Evolutionary conservation across 2,113 vertebrate species (phyloP).

Genomic region (Thermophis baileyi): DNA sequence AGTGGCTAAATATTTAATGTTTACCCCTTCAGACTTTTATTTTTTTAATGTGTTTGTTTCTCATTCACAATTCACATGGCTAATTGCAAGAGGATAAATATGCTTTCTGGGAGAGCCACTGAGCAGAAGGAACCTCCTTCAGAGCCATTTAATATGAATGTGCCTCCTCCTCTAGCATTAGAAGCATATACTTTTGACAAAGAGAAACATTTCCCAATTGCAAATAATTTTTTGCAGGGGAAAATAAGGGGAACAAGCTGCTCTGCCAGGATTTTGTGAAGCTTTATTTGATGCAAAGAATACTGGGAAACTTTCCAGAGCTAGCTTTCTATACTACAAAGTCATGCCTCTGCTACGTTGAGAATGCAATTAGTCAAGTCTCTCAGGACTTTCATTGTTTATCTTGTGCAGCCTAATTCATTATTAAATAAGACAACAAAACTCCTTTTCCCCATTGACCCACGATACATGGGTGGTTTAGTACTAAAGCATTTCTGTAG

Average conservation of each 20-base stretch:
- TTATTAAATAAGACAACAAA: slow-evolving; percentile 31
- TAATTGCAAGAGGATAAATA: slow-evolving; percentile 6
- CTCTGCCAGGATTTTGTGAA: slow-evolving; percentile 12
- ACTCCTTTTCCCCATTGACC: slow-evolving; percentile 13
- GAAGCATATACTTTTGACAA: not conserved
- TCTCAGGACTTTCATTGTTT: slow-evolving; percentile 26
- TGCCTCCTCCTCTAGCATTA: not conserved
- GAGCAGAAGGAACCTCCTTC: not conserved
- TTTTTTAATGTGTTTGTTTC: not conserved
- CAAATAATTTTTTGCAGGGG: not conserved
- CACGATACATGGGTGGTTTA: not conserved
- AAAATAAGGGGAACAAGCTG: not conserved
- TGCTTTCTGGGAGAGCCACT: not conserved
- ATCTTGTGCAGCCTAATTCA: slow-evolving; percentile 35
- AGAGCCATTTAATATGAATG: not conserved
- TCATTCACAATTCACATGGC: not conserved
- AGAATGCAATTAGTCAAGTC: slow-evolving; percentile 36
- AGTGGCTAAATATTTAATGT: not conserved
- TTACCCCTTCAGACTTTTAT: not conserved
- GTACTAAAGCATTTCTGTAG: not conserved
- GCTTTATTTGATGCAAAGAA: slow-evolving; percentile 11
- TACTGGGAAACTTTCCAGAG: slow-evolving; percentile 43
- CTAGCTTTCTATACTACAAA: not conserved
- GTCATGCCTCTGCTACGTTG: slow-evolving; percentile 5
- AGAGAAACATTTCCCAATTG: not conserved